Evolutionary conservation across 2,888 invertebrate genomes (phyloP).

Genomic region (Synanthedon myopaeformis): DNA sequence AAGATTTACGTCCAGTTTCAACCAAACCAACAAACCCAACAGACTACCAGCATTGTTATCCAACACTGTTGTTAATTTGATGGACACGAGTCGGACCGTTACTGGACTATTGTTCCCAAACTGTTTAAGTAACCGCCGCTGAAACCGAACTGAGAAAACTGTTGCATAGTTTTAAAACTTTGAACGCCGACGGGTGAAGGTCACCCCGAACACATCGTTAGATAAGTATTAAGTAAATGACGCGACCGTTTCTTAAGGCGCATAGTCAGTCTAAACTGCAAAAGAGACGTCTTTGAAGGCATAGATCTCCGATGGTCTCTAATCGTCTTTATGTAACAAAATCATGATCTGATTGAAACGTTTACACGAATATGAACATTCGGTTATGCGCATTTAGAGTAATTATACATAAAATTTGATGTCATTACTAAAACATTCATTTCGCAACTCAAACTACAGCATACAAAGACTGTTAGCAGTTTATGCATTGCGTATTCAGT

Average conservation of each 20-base stretch:
- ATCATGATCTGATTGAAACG: too few relatives aligned
- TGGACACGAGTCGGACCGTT: constrained; percentile 56
- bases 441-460: neutral
- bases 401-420: too few relatives aligned
- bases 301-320: too few relatives aligned
- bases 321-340: too few relatives aligned
- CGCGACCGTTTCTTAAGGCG: too few relatives aligned
- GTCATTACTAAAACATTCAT: too few relatives aligned
- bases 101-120: constrained; percentile 38
- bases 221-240: too few relatives aligned
- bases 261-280: too few relatives aligned
- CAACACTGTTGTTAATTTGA: constrained; percentile 42
- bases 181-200: neutral
- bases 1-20: neutral
- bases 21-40: constrained; percentile 8
- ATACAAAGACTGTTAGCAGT: neutral
- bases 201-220: too few relatives aligned
- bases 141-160: constrained; percentile 26
- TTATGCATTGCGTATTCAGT: neutral
- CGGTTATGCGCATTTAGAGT: too few relatives aligned
- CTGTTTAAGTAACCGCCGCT: constrained; percentile 29
- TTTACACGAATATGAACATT: too few relatives aligned
- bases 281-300: too few relatives aligned
- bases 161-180: constrained; percentile 24
- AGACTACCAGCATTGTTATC: constrained; percentile 28